phyloP scores from a whole-genome alignment of 1,140 invertebrate species.

The Cephus cinctus region DNA sequence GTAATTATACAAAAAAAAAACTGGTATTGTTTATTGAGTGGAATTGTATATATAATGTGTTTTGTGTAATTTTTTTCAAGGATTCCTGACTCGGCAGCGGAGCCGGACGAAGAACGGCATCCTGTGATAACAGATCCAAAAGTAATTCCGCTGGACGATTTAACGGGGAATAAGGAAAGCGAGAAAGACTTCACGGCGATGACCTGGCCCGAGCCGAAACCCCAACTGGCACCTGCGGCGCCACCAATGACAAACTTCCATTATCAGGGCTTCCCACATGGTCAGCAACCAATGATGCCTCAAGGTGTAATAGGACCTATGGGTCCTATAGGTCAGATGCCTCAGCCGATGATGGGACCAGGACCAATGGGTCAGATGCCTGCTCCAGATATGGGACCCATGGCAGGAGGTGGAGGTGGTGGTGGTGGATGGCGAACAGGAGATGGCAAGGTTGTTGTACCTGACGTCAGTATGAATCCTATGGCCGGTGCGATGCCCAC shows the following conservation, averaged over 20 bases:
- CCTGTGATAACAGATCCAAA: constrained; percentile 72
- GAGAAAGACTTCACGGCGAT: constrained; percentile 72
- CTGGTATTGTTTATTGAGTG: too few species aligned
- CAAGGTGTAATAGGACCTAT: constrained; percentile 28
- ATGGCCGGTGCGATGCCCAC: constrained; percentile 33
- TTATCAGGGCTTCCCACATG: constrained; percentile 48
- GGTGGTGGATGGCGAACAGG: constrained; percentile 53
- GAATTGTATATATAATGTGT: too few species aligned
- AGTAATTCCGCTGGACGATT: constrained; percentile 84
- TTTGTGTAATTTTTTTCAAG: constrained; percentile 28
- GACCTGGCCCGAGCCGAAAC: constrained; percentile 80
- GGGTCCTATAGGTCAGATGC: constrained; percentile 35
- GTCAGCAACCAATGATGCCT: constrained; percentile 27
- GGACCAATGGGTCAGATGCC: constrained; percentile 18
- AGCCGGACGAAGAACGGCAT: constrained; percentile 81
- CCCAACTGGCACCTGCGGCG: constrained; percentile 43
- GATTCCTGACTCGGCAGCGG: constrained; percentile 81
- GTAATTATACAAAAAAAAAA: too few species aligned
- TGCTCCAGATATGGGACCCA: constrained; percentile 24
- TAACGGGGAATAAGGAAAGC: constrained; percentile 76
- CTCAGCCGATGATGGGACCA: constrained; percentile 23
- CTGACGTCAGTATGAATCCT: constrained; percentile 43
- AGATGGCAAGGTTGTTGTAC: constrained; percentile 55
- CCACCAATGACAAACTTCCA: constrained; percentile 30
- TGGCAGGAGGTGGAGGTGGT: constrained; percentile 16